These are phyloP conservation scores for Bunonema sp. DNA, from an alignment of 2,888 invertebrate genomes.

Conservation along the genomic window DNA sequence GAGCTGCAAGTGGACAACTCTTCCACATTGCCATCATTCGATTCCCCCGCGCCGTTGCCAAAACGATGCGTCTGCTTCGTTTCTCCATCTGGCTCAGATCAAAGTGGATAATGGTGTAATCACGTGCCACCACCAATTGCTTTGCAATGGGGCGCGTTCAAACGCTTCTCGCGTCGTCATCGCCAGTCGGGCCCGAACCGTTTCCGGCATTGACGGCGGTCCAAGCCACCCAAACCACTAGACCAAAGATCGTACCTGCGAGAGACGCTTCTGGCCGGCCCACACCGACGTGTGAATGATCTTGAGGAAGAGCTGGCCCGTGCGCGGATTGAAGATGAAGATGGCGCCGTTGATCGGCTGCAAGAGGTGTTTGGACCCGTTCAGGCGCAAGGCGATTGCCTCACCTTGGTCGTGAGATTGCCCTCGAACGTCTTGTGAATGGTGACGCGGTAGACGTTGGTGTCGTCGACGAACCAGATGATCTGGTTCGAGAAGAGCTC, in stretches of 20 bases:
- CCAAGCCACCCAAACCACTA: background rate
- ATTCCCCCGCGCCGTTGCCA: background rate
- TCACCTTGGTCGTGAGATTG: constrained; percentile 94
- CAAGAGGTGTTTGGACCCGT: no score
- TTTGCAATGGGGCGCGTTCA: no score
- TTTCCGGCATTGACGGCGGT: background rate
- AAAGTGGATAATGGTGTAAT: no score
- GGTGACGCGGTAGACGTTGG: constrained; percentile 95
- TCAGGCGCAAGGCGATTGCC: no score
- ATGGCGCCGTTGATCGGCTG: constrained; percentile 98
- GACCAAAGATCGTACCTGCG: constrained; percentile 66
- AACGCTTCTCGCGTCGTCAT: no score
- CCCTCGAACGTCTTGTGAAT: constrained; percentile 99
- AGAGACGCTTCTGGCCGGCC: constrained; percentile 98
- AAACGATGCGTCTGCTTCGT: background rate
- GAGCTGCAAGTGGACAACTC: constrained; percentile 49
- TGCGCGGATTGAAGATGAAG: constrained; percentile 97
- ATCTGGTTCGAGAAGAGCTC: constrained; percentile 99
- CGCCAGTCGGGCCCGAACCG: no score
- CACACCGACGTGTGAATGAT: constrained; percentile 99
- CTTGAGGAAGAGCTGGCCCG: constrained; percentile 93
- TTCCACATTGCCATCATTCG: no score
- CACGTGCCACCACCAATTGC: no score
- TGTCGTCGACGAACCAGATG: constrained; percentile 99
- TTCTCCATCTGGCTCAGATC: no score